Base-by-base conservation (phyloP, 2,888 invertebrate genomes). In the Drosophila robusta region DNA sequence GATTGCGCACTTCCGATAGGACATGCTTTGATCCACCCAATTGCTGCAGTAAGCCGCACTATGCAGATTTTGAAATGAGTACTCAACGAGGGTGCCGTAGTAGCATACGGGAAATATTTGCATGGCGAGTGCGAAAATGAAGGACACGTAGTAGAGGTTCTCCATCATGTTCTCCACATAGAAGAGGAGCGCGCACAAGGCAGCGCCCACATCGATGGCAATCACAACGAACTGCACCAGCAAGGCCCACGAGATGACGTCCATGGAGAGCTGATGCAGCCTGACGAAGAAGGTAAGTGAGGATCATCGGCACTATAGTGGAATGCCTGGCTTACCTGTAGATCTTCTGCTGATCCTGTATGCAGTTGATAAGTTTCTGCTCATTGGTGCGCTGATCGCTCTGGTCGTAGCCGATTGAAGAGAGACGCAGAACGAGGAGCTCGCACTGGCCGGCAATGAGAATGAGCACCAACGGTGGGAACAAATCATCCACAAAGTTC, bases 81-180 rank as follows among this genome's bases (percentile, higher is more conserved):
- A 18, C 12, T 66, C 68, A 9, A 75, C 49, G 4, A 66, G 1
- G 2, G 73, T 71, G 22, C 89, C 84, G 14, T 47, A 80, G 9
- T 74, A 86, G 38, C 84, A 84, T 0, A 67, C 18, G 0, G 87
- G 84, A 26, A 70, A 80, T 6, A 74, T 80, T 49, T 88, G 57
- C 45, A 77, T 2, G 1, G 32, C 36, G 2, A 80, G 26, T 0
- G 9, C 73, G 5, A 63, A 6, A 2, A 78, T 49, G 5, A 78
- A 69, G 0, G 52, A 14, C 1, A 38, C 14, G 8, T 64, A 68
- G 41, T 66, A 83, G 0, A 66, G 0, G 1, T 58, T 55, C 1
- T 70, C 73, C 24, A 45, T 16, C 3, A 67, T 5, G 8, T n/a
- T 50, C 4, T 75, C 41, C 4, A 70, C 78, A 42, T 60, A 87